Percentiles rank a stretch among this genome's conserved stretches.
These are phyloP conservation scores for Melanostoma scalare DNA, from an alignment of 2,888 invertebrate genomes.

Conservation along the genomic window DNA sequence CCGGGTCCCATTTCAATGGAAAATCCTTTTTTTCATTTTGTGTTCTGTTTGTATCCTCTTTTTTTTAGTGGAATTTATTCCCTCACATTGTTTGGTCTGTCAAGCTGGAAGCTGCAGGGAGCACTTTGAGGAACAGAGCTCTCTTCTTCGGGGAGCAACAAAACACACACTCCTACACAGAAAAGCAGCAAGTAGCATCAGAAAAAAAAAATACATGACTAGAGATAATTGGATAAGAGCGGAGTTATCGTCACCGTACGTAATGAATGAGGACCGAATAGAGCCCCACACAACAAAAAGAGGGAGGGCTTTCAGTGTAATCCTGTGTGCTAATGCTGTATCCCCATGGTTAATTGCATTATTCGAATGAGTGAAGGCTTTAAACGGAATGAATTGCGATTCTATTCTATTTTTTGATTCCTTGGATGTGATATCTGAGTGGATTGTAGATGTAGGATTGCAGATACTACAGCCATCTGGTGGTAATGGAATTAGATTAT, in stretches of 20 bases:
- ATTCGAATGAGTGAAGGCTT: slow-evolving; percentile 73
- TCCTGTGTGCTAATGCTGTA: slow-evolving; percentile 67
- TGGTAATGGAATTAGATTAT: too few relatives aligned
- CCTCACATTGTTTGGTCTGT: slow-evolving; percentile 9
- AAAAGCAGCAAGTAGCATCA: background rate
- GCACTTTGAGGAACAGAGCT: slow-evolving; percentile 18
- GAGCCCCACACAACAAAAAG: slow-evolving; percentile 19
- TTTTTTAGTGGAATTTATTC: slow-evolving; percentile 5
- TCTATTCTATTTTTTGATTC: slow-evolving; percentile 49
- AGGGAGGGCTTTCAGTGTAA: slow-evolving; percentile 59
- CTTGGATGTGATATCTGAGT: background rate
- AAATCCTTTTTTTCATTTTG: slow-evolving; percentile 3
- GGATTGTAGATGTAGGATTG: too few relatives aligned
- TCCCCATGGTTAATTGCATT: slow-evolving; percentile 73
- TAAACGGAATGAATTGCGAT: slow-evolving; percentile 68
- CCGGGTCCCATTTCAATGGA: slow-evolving; percentile 53
- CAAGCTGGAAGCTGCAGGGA: background rate
- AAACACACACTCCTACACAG: background rate
- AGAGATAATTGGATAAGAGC: slow-evolving; percentile 71
- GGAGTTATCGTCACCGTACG: slow-evolving; percentile 66
- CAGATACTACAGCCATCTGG: too few relatives aligned
- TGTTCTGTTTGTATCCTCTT: background rate
- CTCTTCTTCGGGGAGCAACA: slow-evolving; percentile 4
- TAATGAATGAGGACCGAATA: slow-evolving; percentile 60
- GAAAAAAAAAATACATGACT: slow-evolving; percentile 54